Percentiles rank a stretch among this genome's conserved stretches.
Evolutionary conservation across 2,113 vertebrate species (phyloP).

Genomic region (Cathartes aura): DNA sequence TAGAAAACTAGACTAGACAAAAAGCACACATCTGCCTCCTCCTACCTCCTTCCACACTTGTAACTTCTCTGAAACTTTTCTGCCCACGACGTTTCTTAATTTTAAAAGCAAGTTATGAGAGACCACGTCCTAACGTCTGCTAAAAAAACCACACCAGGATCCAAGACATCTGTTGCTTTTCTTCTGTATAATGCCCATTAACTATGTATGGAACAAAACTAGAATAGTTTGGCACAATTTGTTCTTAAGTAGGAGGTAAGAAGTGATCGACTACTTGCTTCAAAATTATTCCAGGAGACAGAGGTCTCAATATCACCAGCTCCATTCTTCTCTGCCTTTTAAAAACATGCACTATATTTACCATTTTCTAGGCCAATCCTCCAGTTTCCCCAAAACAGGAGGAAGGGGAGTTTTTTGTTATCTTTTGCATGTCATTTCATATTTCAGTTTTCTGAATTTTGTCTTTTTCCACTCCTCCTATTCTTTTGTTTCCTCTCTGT

Average conservation of each 20-base stretch:
- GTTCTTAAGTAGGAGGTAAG: constrained; percentile 10
- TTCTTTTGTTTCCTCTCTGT: neutral
- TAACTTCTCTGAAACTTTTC: neutral
- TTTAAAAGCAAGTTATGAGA: neutral
- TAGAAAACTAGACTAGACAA: neutral
- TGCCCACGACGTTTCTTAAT: neutral
- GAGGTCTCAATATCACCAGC: neutral
- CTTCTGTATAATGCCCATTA: neutral
- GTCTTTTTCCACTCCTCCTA: neutral
- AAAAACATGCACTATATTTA: neutral
- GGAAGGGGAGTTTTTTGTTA: neutral
- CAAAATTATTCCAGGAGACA: neutral
- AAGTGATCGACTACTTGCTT: neutral
- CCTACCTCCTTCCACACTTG: neutral
- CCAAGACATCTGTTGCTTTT: constrained; percentile 15
- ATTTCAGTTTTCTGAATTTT: neutral
- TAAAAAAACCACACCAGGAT: neutral
- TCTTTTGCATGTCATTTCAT: neutral
- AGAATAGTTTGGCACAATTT: constrained; percentile 27
- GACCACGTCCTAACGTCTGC: neutral
- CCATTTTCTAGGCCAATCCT: neutral
- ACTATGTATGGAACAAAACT: neutral
- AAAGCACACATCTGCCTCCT: constrained; percentile 4
- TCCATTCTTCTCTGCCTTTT: neutral
- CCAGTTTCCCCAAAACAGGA: neutral